phyloP scores from a whole-genome alignment of 2,797 vertebrate species.

The Ispidina picta region DNA sequence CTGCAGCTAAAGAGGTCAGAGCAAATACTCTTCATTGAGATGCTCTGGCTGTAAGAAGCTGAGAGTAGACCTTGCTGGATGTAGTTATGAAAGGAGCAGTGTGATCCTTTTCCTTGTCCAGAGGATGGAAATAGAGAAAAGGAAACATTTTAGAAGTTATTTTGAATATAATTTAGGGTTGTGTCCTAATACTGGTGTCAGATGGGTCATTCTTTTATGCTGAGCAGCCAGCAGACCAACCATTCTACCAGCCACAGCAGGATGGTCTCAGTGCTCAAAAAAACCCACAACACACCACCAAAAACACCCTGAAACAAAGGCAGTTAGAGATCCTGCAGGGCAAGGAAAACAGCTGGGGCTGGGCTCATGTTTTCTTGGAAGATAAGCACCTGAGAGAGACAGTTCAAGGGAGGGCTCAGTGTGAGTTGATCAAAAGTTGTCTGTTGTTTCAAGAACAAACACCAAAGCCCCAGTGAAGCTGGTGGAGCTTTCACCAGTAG shows the following conservation, averaged over 20 bases:
- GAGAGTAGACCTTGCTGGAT: not conserved
- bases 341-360: not conserved
- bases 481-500: not conserved
- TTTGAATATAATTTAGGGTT: not conserved
- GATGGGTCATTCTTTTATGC: not conserved
- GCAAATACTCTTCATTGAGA: not conserved
- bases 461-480: not conserved
- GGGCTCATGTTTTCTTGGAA: not conserved
- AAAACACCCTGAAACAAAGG: not conserved
- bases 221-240: not conserved
- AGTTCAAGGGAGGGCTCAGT: accelerated
- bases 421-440: not conserved
- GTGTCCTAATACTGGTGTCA: not conserved
- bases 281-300: not conserved
- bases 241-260: not conserved
- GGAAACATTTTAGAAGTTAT: not conserved
- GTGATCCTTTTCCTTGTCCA: not conserved
- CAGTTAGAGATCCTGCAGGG: not conserved
- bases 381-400: not conserved
- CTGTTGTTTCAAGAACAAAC: not conserved
- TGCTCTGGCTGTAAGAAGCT: not conserved
- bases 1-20: not conserved
- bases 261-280: not conserved
- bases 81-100: not conserved
- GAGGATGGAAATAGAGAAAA: not conserved